Base-by-base conservation (phyloP, 2,888 invertebrate genomes). In the Chymomyza caudatula region DNA sequence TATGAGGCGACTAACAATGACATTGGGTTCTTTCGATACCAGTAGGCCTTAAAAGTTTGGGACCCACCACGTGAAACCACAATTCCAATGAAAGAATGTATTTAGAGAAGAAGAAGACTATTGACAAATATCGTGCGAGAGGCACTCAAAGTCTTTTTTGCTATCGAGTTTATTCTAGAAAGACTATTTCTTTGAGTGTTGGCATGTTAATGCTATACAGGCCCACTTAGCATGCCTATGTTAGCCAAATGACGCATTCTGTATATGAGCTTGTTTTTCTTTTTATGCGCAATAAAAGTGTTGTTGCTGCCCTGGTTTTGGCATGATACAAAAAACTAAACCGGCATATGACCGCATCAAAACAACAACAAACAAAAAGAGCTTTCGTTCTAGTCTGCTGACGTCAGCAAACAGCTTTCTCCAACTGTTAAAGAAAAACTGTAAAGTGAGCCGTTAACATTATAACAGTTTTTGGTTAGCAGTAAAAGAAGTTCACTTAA, bases 251-350 rank as follows among this genome's bases (percentile, higher is more conserved):
- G 29, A 37, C 29, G 29, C 29, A 37, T 37, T 37, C 29, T 37
- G 11, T 37, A 2, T 2, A 8, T 11, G 29, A 37, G 29, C 29
- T 37, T 37, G 29, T 37, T 37, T 37, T 37, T 11, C 29, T 2
- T 37, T 37, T 11, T 11, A 13, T 37, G 11, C 29, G 29, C 29
- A 0, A 37, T 37, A 37, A 37, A 6, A 44, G 49, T 20, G 19
- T 22, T n/a, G 23, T 29, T 19, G 52, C 2, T 60, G 51, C 20
- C 49, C 55, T 65, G 55, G 60, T 60, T 60, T 17, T 52, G 1
- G 17, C 60, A 67, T 77, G 73, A 77, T 68, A 71, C 56, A 68
- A 65, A 55, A 54, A 49, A 63, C 65, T 67, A 71, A 68, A 67
- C 37, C 56, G 71, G 56, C 67, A 63, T 60, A 68, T 78, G 44